These are phyloP conservation scores for Emydura subglobosa DNA, from an alignment of 2,113 vertebrate genomes.

Conservation along the genomic window DNA sequence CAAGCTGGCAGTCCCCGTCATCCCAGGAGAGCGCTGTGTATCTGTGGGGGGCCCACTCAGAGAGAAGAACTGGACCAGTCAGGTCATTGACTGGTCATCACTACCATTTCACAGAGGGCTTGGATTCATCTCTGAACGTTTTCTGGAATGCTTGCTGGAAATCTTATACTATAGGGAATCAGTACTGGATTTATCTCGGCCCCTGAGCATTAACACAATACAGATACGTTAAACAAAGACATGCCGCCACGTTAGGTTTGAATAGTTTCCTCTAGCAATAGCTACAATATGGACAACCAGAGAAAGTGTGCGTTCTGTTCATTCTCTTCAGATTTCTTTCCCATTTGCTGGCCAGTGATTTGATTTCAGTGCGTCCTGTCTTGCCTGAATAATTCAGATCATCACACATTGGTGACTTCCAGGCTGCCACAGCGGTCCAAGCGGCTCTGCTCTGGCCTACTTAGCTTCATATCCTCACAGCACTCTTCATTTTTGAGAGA, in stretches of 20 bases:
- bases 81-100: neutral
- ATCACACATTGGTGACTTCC: conserved; percentile 87
- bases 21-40: neutral
- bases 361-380: neutral
- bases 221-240: neutral
- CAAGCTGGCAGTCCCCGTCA: neutral
- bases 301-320: neutral
- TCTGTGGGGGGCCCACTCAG: neutral
- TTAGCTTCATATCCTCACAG: conserved; percentile 65
- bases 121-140: neutral
- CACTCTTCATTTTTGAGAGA: conserved; percentile 81
- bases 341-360: neutral
- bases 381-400: rapidly evolving
- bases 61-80: neutral
- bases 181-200: neutral
- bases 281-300: neutral
- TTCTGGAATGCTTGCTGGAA: neutral
- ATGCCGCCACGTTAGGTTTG: neutral
- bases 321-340: neutral
- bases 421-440: conserved; percentile 79
- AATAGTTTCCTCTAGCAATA: neutral
- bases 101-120: neutral
- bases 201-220: neutral
- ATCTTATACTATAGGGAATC: neutral
- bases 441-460: conserved; percentile 74